Conservation (phyloP, 2,797 vertebrate species). For the Prionace glauca region DNA sequence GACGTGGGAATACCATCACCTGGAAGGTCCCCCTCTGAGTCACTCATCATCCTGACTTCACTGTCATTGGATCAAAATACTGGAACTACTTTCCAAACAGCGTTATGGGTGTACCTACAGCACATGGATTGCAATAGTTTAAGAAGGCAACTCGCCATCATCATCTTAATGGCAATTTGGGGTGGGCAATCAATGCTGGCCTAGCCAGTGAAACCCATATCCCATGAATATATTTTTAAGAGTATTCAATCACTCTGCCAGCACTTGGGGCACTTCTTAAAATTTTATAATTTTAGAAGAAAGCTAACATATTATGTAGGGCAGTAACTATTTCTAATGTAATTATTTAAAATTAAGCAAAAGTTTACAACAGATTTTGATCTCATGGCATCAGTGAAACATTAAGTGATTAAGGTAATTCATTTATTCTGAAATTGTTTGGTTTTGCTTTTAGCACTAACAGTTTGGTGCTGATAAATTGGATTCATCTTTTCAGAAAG, state of each 20-base stretch:
- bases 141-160: no score
- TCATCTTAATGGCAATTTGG: no score
- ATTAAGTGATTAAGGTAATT: neutral
- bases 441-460: neutral
- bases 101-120: no score
- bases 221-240: no score
- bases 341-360: neutral
- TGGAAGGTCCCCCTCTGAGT: no score
- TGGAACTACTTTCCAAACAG: no score
- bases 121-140: no score
- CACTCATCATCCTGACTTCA: no score
- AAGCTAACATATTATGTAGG: neutral
- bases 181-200: no score
- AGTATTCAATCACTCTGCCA: neutral
- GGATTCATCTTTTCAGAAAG: conserved; percentile 64
- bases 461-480: neutral
- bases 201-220: no score
- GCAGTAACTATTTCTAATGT: neutral
- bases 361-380: neutral
- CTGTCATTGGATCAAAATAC: no score
- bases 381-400: neutral
- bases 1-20: no score
- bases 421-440: neutral
- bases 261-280: neutral
- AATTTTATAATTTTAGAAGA: neutral